Conservation (phyloP, 2,113 vertebrate genomes). For the Rynchops niger region DNA sequence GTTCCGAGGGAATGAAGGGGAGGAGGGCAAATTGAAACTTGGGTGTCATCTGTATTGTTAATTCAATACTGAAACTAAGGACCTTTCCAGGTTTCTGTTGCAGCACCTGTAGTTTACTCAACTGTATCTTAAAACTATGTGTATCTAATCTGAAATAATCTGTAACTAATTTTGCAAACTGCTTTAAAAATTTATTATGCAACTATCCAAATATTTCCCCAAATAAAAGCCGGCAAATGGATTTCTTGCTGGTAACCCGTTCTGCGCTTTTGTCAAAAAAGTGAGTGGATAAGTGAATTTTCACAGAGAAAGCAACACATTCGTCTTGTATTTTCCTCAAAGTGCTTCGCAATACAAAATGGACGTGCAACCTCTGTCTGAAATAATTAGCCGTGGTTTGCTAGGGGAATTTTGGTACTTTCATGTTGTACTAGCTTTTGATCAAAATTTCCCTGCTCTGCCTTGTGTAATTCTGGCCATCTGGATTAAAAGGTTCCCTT, state of each 20-base stretch:
- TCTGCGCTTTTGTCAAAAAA: not conserved
- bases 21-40: not conserved
- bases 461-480: constrained; percentile 70
- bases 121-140: not conserved
- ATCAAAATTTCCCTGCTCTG: constrained; percentile 72
- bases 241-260: not conserved
- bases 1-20: not conserved
- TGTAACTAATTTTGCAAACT: not conserved
- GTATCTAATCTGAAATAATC: not conserved
- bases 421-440: constrained; percentile 71
- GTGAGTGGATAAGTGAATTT: not conserved
- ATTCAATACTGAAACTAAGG: not conserved
- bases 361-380: constrained; percentile 59
- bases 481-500: constrained; percentile 76
- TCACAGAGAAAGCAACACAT: not conserved
- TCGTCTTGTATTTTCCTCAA: not conserved
- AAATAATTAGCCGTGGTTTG: constrained; percentile 66
- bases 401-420: constrained; percentile 71
- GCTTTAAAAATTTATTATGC: not conserved
- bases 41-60: not conserved
- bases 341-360: not conserved
- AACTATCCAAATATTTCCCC: not conserved
- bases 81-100: not conserved
- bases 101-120: not conserved
- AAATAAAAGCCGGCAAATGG: not conserved